phyloP scores from a whole-genome alignment of 2,888 invertebrate species.

The Philopedon plagiatum region DNA sequence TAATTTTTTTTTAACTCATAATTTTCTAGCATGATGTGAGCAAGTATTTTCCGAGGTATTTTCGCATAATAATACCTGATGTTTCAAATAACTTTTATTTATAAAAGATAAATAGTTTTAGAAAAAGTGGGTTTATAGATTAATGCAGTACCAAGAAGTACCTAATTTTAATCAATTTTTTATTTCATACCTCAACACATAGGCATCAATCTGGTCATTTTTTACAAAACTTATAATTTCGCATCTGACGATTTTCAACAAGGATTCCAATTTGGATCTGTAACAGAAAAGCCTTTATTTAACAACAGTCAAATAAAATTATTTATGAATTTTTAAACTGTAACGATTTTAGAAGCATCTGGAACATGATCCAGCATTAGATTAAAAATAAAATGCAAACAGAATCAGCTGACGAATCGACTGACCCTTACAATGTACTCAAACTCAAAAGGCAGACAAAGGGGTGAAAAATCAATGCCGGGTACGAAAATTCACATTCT shows the following conservation, averaged over 20 bases:
- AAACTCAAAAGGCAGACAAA: not conserved
- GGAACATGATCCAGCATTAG: not conserved
- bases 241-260: conserved; percentile 93
- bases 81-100: too few species aligned
- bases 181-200: conserved; percentile 89
- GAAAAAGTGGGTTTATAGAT: too few species aligned
- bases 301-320: too few species aligned
- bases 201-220: conserved; percentile 94
- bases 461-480: conserved; percentile 47
- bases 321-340: too few species aligned
- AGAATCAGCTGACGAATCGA: conserved; percentile 41
- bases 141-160: too few species aligned
- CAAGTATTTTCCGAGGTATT: too few species aligned
- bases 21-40: too few species aligned
- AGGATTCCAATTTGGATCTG: conserved; percentile 89
- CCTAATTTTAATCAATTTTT: too few species aligned
- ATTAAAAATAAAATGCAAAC: conserved; percentile 16
- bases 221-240: conserved; percentile 94
- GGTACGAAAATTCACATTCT: conserved; percentile 11
- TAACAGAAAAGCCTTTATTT: conserved; percentile 56
- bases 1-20: too few species aligned
- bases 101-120: too few species aligned
- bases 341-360: not conserved
- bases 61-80: too few species aligned
- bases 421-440: conserved; percentile 7